Evolutionary conservation across 2,113 vertebrate genomes (phyloP), one percentile per base, ranked within the genome.

Genomic region (Labrus mixtus): DNA sequence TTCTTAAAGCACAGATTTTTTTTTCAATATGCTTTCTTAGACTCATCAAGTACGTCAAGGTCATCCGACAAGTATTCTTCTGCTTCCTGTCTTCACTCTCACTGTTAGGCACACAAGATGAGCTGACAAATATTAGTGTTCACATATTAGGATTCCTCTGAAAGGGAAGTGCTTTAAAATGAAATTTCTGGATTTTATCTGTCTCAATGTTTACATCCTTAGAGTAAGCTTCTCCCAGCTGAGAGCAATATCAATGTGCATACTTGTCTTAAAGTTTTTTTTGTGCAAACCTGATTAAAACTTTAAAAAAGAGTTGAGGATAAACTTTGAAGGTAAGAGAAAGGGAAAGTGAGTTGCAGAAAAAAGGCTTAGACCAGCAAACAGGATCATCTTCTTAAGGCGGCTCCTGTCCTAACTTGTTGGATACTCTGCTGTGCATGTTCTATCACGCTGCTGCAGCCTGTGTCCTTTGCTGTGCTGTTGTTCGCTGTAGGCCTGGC

Each of bases 81-180:
- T 17, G 29, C 29, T 46, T 81, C 62, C 72, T 64, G 63, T 76
- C 58, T 69, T 36, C 12, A n/a, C 43, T 57, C 62, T 5, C 10
- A 1, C 29, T 54, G 68, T 48, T 51, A 66, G 61, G 6, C 78
- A 59, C 68, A 69, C 66, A 56, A 59, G 22, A 68, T 37, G 58
- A 75, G 62, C 4, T 55, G 79, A 66, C 75, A 78, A 89, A 90
- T 87, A 89, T 88, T 84, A 77, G 25, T 54, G 63, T 70, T 80
- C 59, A 64, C 56, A 68, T 61, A 70, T 82, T 81, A 68, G 66
- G 41, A 71, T 39, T 73, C 20, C 4, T 48, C 48, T 41, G 43
- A 66, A 79, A 68, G 60, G 46, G 36, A 43, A 64, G 71, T 58
- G 37, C 72, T 83, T 81, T 48, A 22, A 87, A 77, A 79, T 81